Conservation (phyloP, 2,888 invertebrate genomes). For the Hofmannophila pseudospretella region DNA sequence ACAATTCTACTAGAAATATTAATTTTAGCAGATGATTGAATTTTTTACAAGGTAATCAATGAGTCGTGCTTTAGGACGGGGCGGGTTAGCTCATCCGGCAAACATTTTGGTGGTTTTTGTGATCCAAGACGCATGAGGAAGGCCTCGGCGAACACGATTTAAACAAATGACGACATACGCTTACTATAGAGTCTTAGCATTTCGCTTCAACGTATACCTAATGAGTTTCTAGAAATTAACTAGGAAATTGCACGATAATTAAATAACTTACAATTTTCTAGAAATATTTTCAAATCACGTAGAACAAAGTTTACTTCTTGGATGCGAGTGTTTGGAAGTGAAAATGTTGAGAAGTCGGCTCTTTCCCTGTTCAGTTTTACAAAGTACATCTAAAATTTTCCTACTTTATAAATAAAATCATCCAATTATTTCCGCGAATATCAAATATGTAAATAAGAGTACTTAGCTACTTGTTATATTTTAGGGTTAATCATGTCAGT, state of each 20-base stretch:
- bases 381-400: no score
- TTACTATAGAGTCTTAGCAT: slow-evolving; percentile 21
- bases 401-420: no score
- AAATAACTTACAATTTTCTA: not conserved
- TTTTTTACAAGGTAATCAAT: slow-evolving; percentile 72
- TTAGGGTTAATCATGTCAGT: not conserved
- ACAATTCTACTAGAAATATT: slow-evolving; percentile 52
- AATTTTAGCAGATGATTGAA: slow-evolving; percentile 66
- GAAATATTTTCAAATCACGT: no score
- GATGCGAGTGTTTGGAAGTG: no score
- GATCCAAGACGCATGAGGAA: slow-evolving; percentile 53
- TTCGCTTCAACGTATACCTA: no score
- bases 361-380: no score
- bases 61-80: slow-evolving; percentile 68
- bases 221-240: no score
- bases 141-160: slow-evolving; percentile 67
- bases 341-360: no score
- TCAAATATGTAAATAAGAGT: no score
- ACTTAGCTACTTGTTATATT: not conserved
- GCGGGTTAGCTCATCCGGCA: slow-evolving; percentile 73
- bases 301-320: no score
- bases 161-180: slow-evolving; percentile 62
- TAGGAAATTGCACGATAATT: no score
- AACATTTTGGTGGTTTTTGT: slow-evolving; percentile 74
- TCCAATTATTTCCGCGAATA: no score